Conservation (phyloP, 35 echinoderm and acorn worm species). For the Stichopus chloronotus region DNA sequence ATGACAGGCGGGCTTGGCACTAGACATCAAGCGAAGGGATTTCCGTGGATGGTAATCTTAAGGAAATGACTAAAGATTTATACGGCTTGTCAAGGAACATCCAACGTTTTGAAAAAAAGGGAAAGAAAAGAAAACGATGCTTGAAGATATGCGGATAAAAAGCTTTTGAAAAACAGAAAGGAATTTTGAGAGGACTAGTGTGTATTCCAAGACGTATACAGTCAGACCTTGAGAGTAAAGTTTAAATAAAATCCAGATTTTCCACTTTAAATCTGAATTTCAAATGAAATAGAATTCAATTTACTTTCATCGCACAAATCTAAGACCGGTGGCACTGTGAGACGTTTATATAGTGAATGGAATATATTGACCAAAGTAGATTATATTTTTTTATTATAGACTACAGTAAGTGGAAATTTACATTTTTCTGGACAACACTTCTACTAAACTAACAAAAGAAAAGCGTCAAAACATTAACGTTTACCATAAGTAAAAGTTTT, state of each 20-base stretch:
- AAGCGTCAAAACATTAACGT: too few relatives aligned
- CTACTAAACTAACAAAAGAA: too few relatives aligned
- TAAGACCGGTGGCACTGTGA: too few relatives aligned
- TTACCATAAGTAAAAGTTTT: too few relatives aligned
- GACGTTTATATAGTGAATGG: too few relatives aligned
- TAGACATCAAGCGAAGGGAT: neutral
- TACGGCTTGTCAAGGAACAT: constrained; percentile 1
- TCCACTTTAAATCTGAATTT: neutral
- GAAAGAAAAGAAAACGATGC: neutral
- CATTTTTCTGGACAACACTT: too few relatives aligned
- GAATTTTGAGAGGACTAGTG: too few relatives aligned
- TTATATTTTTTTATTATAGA: too few relatives aligned
- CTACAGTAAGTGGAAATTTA: too few relatives aligned
- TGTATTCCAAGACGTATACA: too few relatives aligned
- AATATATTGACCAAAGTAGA: too few relatives aligned
- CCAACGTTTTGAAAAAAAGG: neutral
- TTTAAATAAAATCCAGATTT: neutral
- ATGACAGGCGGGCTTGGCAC: constrained; percentile 26
- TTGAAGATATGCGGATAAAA: neutral
- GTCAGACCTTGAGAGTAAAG: too few relatives aligned
- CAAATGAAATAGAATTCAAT: neutral
- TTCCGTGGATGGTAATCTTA: neutral
- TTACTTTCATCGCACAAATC: neutral
- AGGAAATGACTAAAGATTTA: neutral
- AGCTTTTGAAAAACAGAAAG: neutral